Evolutionary conservation across 2,113 vertebrate genomes (phyloP).

Genomic region (Xiphias gladius): DNA sequence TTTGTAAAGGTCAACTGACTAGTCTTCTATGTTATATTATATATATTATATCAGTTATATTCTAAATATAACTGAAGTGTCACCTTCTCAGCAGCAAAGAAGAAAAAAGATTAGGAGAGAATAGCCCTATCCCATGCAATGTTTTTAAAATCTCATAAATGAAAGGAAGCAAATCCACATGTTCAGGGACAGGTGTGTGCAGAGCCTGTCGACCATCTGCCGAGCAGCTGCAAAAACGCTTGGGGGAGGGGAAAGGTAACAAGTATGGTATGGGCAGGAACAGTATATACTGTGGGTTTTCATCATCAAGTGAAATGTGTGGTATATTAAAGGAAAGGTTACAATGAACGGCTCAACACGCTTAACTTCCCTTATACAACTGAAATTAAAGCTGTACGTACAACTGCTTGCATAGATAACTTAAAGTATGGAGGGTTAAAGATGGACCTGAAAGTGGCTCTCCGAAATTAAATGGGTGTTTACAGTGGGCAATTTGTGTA

Average conservation of each 20-base stretch:
- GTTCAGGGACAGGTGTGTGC: slow-evolving; percentile 12
- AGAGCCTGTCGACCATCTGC: slow-evolving; percentile 6
- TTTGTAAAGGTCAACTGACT: background rate
- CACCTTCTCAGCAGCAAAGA: too few relatives aligned
- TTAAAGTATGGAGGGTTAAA: too few relatives aligned
- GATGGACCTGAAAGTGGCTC: background rate
- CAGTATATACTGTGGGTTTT: background rate
- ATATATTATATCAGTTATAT: too few relatives aligned
- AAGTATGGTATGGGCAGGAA: background rate
- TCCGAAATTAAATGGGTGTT: too few relatives aligned
- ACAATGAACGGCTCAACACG: background rate
- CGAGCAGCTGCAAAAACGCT: background rate
- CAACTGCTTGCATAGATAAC: too few relatives aligned
- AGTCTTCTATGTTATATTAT: too few relatives aligned
- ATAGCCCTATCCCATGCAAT: too few relatives aligned
- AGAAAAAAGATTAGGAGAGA: too few relatives aligned
- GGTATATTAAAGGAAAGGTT: background rate
- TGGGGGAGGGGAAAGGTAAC: background rate
- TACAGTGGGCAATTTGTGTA: too few relatives aligned
- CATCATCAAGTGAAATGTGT: background rate
- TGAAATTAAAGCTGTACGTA: too few relatives aligned
- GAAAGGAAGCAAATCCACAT: background rate
- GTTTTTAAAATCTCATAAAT: too few relatives aligned
- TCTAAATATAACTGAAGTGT: too few relatives aligned
- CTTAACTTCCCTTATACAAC: background rate